Base-by-base conservation (phyloP, 2,113 vertebrate species). In the Myotis lucifugus region DNA sequence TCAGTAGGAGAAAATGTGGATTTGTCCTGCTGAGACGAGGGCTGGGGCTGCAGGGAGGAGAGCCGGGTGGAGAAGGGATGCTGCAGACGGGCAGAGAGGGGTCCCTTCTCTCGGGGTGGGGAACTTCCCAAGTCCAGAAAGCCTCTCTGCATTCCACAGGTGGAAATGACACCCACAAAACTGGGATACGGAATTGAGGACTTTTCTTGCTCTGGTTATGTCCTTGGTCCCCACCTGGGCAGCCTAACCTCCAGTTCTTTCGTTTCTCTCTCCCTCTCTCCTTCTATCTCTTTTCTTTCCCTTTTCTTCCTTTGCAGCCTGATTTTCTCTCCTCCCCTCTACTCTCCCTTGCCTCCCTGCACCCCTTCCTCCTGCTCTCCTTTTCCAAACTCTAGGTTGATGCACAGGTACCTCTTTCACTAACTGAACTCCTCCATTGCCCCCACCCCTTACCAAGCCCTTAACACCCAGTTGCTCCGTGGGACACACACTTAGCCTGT, bases 1-100 rank as follows among this genome's bases (percentile, higher is more conserved):
- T 46, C 70, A 37, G 23, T 56, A 56, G 87, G 70, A 89, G 88
- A 88, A 77, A 67, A 77, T 66, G 56, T 72, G 21, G 42, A 52
- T 79, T 85, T 91, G 32, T 56, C 66, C 64, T 94, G 48, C 42
- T 54, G 72, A 74, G 78, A 50, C 27, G n/a, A 85, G 40, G 37
- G 15, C 0, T 18, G 32, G 34, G 40, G 27, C 52, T 56, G 12
- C 27, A 32, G n/a, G 8, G 27, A n/a, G 59, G 23, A 17, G 14
- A 78, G 56, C 4, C 19, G 78, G 25, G 29, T 9, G 42, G 21
- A 42, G 46, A 40, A 42, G 83, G 4, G n/a, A 27, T 2, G 8
- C 40, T 42, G 61, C 73, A 25, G 46, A 19, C 27, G 4, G 69
- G 42, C 19, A 4, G 50, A 70, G 42, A 42, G 18, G 21, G 34